Percentiles rank a stretch among this genome's conserved stretches.
Evolutionary conservation across 2,113 vertebrate genomes (phyloP).

Genomic region (Podiceps cristatus): DNA sequence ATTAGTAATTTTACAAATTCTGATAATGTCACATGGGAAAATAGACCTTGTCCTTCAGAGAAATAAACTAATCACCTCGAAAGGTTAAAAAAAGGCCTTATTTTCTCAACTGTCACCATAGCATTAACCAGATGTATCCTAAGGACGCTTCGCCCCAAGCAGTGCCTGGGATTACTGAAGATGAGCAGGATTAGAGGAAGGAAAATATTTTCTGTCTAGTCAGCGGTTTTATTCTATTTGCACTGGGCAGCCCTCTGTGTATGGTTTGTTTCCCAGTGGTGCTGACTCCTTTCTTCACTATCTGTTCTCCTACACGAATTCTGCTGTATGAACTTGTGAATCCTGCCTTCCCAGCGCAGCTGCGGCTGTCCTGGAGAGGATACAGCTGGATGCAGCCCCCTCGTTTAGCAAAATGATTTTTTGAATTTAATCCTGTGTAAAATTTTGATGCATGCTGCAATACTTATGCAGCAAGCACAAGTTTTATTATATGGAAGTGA

Average conservation of each 20-base stretch:
- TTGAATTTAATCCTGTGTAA: not conserved
- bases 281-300: not conserved
- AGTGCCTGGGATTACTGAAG: not conserved
- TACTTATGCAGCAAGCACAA: not conserved
- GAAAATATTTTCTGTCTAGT: not conserved
- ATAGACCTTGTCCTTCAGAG: not conserved
- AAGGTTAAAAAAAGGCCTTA: not conserved
- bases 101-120: not conserved
- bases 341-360: not conserved
- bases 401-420: not conserved
- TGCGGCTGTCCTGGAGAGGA: not conserved
- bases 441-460: not conserved
- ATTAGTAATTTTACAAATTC: not conserved
- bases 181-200: not conserved
- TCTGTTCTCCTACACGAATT: not conserved
- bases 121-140: not conserved
- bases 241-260: accelerated
- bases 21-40: not conserved
- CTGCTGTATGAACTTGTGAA: not conserved
- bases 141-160: not conserved
- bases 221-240: not conserved
- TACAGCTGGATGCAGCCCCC: not conserved
- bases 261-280: not conserved
- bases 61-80: not conserved
- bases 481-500: not conserved